A percentile compares a stretch with the other conserved stretches of the same genome.
Evolutionary conservation across 2,888 invertebrate genomes (phyloP).

Genomic region (Parasteatoda lunata): DNA sequence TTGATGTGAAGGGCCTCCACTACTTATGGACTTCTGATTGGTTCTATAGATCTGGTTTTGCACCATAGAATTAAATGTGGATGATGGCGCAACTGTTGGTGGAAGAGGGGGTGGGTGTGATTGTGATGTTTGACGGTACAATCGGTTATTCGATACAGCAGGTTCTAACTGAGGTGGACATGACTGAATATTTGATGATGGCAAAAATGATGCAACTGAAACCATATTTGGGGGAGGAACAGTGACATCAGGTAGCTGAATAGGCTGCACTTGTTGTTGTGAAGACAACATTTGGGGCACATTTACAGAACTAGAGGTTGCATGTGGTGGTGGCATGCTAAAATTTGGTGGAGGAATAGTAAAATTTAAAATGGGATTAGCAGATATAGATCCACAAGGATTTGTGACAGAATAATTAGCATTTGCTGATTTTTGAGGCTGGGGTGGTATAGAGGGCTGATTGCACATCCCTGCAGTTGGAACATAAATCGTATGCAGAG

Average conservation of each 20-base stretch:
- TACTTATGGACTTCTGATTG: slow-evolving; percentile 59
- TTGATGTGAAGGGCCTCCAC: slow-evolving; percentile 52
- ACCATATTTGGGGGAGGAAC: slow-evolving; percentile 67
- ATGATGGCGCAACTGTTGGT: slow-evolving; percentile 50
- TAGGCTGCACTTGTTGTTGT: slow-evolving; percentile 51
- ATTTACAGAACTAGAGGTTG: slow-evolving; percentile 48
- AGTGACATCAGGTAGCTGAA: slow-evolving; percentile 64
- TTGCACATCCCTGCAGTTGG: slow-evolving; percentile 57
- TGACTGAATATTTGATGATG: slow-evolving; percentile 58
- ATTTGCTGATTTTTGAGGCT: slow-evolving; percentile 44
- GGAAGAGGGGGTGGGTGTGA: slow-evolving; percentile 64
- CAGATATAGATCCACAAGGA: slow-evolving; percentile 51
- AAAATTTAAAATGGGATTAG: slow-evolving; percentile 63
- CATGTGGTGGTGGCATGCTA: slow-evolving; percentile 66
- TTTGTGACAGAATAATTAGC: slow-evolving; percentile 51
- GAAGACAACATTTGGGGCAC: slow-evolving; percentile 53
- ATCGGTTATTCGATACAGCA: slow-evolving; percentile 59
- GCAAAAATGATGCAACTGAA: slow-evolving; percentile 62
- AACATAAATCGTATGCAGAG: slow-evolving; percentile 66
- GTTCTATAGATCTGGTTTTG: slow-evolving; percentile 60
- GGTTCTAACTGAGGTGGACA: slow-evolving; percentile 66
- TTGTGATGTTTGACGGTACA: slow-evolving; percentile 47
- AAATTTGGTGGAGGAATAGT: slow-evolving; percentile 66
- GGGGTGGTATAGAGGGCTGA: slow-evolving; percentile 49
- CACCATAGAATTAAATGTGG: slow-evolving; percentile 57